phyloP scores from a whole-genome alignment of 2,113 vertebrate species.

The Felis catus region DNA sequence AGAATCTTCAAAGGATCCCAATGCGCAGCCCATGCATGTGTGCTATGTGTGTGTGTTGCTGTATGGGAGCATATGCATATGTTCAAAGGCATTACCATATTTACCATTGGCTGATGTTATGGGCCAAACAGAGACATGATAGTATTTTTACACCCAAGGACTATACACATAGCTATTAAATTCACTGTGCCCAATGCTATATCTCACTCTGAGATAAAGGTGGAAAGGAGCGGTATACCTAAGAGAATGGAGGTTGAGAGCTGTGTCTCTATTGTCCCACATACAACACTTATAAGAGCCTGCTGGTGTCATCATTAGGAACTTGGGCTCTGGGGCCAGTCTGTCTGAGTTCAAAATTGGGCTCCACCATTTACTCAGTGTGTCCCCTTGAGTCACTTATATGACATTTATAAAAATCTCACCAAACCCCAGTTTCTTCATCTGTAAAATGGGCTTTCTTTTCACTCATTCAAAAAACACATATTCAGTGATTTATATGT shows the following conservation, averaged over 20 bases:
- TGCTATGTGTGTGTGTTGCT: background rate
- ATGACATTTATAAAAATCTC: background rate
- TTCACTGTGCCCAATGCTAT: background rate
- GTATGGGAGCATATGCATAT: background rate
- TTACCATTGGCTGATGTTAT: background rate
- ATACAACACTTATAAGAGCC: background rate
- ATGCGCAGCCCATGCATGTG: accelerated
- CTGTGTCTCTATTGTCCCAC: background rate
- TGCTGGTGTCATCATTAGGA: background rate
- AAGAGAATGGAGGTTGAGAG: background rate
- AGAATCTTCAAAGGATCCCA: background rate
- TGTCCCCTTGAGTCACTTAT: background rate
- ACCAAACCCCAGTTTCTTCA: background rate
- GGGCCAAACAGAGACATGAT: background rate
- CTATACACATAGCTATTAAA: background rate
- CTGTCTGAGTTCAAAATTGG: background rate
- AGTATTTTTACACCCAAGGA: background rate
- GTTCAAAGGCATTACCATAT: too few species aligned
- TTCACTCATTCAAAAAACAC: background rate
- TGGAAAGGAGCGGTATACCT: background rate
- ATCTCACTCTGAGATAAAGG: background rate
- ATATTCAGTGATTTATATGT: background rate
- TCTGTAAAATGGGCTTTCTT: background rate
- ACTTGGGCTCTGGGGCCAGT: background rate
- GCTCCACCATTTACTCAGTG: background rate